phyloP scores from a whole-genome alignment of 1,140 invertebrate genomes.

The Hydropsyche tenuis region DNA sequence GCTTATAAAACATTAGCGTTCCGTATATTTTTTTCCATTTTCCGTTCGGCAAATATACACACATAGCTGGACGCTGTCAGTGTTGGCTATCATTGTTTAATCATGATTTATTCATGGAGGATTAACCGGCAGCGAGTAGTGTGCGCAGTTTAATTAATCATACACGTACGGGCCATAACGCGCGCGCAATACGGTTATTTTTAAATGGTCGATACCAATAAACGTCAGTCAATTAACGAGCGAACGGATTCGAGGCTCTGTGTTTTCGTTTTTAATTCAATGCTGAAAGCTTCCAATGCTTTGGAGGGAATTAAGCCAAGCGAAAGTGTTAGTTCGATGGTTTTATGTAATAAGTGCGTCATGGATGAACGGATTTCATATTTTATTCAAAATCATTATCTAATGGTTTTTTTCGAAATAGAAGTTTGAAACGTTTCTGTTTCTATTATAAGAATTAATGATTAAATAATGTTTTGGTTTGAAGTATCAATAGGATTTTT shows the following conservation, averaged over 20 bases:
- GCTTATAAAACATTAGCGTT: no score
- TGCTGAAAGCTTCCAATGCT: not conserved
- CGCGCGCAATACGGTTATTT: constrained; percentile 12
- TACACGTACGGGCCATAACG: not conserved
- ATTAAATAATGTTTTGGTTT: no score
- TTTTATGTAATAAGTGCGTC: not conserved
- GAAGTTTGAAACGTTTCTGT: no score
- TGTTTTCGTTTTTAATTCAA: not conserved
- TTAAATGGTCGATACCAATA: constrained; percentile 19
- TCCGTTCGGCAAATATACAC: not conserved
- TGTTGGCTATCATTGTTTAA: constrained; percentile 34
- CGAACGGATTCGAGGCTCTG: not conserved
- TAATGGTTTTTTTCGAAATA: no score
- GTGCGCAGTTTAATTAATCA: constrained; percentile 34
- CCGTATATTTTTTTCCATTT: constrained; percentile 2
- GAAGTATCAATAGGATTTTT: no score
- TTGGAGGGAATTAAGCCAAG: not conserved
- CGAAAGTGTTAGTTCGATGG: not conserved
- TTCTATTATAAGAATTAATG: no score
- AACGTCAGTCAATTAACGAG: constrained; percentile 24
- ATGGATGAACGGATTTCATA: no score
- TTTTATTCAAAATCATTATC: no score
- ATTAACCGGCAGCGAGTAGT: constrained; percentile 32
- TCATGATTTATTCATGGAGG: constrained; percentile 42
- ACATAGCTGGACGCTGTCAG: not conserved